These are phyloP conservation scores for Sthenelais limicola DNA, from an alignment of 2,888 invertebrate species.

Conservation along the genomic window DNA sequence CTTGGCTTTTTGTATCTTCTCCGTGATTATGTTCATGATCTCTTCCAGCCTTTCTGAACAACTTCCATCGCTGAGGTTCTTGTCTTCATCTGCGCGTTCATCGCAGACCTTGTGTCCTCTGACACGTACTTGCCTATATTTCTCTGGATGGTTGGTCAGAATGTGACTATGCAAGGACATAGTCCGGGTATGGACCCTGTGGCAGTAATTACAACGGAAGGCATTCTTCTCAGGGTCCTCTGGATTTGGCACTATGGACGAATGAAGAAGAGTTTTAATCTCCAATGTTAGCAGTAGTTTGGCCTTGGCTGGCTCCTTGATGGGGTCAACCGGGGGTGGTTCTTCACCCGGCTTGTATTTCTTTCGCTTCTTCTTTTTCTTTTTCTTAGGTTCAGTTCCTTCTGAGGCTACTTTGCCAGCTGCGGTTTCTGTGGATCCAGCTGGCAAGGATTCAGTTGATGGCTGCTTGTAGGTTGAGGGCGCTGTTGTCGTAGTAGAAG, in stretches of 20 bases:
- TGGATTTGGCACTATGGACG: conserved; percentile 19
- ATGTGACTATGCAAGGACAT: conserved; percentile 40
- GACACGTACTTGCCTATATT: conserved; percentile 35
- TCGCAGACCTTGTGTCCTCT: conserved; percentile 26
- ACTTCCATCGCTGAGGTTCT: conserved; percentile 30
- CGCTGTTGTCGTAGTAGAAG: background rate
- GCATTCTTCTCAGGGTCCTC: conserved; percentile 8
- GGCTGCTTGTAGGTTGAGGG: background rate
- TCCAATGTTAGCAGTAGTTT: conserved; percentile 38
- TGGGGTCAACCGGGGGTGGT: conserved; percentile 25
- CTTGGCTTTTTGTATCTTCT: conserved; percentile 3
- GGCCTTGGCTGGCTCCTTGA: conserved; percentile 35
- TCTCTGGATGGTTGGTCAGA: conserved; percentile 31
- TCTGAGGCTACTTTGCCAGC: background rate
- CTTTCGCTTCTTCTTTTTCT: conserved; percentile 19
- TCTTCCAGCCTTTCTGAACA: conserved; percentile 21
- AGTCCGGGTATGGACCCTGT: conserved; percentile 1
- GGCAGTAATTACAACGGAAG: conserved; percentile 37
- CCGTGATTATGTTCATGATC: conserved; percentile 26
- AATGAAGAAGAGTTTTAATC: conserved; percentile 34
- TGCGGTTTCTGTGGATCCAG: background rate
- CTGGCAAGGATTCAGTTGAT: background rate
- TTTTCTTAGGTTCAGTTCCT: background rate
- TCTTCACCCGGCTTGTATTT: conserved; percentile 34
- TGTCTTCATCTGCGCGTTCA: conserved; percentile 29